Percentiles rank a stretch among this genome's conserved stretches.
phyloP scores from a whole-genome alignment of 2,888 invertebrate species.

The Gibbula magus region DNA sequence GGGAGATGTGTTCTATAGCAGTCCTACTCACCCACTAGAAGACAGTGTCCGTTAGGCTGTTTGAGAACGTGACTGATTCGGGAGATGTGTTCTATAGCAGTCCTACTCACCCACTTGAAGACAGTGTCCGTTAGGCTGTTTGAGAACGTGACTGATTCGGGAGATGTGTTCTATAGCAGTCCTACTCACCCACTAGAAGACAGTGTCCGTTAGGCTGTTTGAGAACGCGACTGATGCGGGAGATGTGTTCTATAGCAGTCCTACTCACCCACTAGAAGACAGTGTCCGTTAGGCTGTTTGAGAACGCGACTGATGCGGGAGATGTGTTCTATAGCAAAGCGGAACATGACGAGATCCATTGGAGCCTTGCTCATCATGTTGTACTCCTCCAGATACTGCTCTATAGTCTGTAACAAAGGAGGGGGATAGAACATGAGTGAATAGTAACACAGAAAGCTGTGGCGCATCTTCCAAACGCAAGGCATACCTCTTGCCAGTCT shows the following conservation, averaged over 20 bases:
- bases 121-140: slow-evolving; percentile 74
- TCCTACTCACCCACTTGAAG: slow-evolving; percentile 73
- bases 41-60: too few relatives aligned
- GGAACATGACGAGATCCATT: slow-evolving; percentile 75
- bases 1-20: slow-evolving; percentile 74
- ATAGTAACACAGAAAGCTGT: too few relatives aligned
- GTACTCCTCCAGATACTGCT: slow-evolving; percentile 72
- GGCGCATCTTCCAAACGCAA: too few relatives aligned
- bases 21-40: slow-evolving; percentile 73
- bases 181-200: slow-evolving; percentile 70
- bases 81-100: slow-evolving; percentile 74
- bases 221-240: slow-evolving; percentile 72
- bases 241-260: slow-evolving; percentile 74
- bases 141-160: slow-evolving; percentile 71
- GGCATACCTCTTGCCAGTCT: too few relatives aligned
- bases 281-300: slow-evolving; percentile 74
- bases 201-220: slow-evolving; percentile 74
- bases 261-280: slow-evolving; percentile 71
- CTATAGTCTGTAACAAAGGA: slow-evolving; percentile 61
- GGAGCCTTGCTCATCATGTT: slow-evolving; percentile 74
- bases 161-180: slow-evolving; percentile 75
- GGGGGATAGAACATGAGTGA: too few relatives aligned
- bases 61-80: too few relatives aligned
- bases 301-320: slow-evolving; percentile 73
- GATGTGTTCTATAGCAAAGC: slow-evolving; percentile 75